A percentile compares a stretch with the other conserved stretches of the same genome.
These are phyloP conservation scores for Cantharis lateralis DNA, from an alignment of 2,888 invertebrate genomes.

Conservation along the genomic window DNA sequence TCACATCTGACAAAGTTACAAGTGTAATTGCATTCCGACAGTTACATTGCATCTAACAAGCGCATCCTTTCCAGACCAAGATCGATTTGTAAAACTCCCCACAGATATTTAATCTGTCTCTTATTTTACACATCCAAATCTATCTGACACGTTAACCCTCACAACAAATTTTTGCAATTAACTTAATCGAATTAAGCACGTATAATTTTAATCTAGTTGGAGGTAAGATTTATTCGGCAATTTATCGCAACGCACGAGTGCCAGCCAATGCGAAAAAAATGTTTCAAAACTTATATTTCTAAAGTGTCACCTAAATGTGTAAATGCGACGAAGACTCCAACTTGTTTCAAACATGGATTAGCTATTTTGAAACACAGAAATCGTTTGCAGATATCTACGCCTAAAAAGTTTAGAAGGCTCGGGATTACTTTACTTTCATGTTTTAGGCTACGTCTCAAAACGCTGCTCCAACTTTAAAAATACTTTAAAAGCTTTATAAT, in stretches of 20 bases:
- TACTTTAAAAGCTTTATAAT: constrained; percentile 27
- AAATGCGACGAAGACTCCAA: constrained; percentile 36
- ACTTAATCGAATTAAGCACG: constrained; percentile 1
- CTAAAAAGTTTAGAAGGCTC: constrained; percentile 35
- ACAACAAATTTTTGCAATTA: neutral
- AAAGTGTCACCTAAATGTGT: constrained; percentile 37
- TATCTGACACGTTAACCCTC: constrained; percentile 4
- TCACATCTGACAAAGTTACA: constrained; percentile 36
- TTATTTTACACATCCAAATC: constrained; percentile 22
- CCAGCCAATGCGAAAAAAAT: constrained; percentile 19
- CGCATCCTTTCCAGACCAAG: constrained; percentile 27
- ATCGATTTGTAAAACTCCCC: constrained; percentile 41
- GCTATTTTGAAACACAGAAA: constrained; percentile 41
- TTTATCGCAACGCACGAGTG: neutral
- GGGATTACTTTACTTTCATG: constrained; percentile 36
- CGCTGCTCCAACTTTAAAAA: constrained; percentile 15
- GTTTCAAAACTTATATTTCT: constrained; percentile 31
- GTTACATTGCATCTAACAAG: constrained; percentile 28
- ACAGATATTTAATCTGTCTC: constrained; percentile 39
- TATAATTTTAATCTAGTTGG: constrained; percentile 2
- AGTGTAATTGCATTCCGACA: constrained; percentile 39
- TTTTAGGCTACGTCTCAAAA: constrained; percentile 16
- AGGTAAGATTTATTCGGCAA: neutral
- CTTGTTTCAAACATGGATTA: constrained; percentile 41
- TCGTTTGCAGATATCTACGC: constrained; percentile 35